Evolutionary conservation across 2,113 vertebrate genomes (phyloP).

Genomic region (Lepidothrix coronata): DNA sequence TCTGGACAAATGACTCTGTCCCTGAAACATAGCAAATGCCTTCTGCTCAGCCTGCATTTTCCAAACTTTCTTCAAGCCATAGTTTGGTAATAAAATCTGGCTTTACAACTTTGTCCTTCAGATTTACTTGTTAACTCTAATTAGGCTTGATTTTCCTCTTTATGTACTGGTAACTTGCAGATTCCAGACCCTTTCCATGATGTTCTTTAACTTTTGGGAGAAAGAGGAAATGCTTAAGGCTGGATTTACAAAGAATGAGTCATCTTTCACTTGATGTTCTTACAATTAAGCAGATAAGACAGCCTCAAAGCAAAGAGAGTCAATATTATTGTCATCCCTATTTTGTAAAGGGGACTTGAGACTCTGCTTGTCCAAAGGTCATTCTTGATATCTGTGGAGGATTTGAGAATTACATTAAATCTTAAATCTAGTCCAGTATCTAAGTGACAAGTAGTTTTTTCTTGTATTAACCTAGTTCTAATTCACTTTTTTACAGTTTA

Average conservation of each 20-base stretch:
- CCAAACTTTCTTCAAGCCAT: background rate
- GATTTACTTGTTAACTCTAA: background rate
- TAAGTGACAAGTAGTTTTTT: background rate
- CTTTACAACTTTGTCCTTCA: background rate
- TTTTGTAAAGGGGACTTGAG: background rate
- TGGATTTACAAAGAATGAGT: background rate
- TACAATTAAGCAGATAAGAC: background rate
- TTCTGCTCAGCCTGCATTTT: background rate
- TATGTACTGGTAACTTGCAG: background rate
- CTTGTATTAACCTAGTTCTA: background rate
- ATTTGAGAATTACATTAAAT: background rate
- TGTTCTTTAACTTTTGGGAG: background rate
- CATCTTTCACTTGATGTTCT: background rate
- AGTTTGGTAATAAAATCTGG: background rate
- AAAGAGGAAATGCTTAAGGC: background rate
- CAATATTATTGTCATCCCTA: background rate
- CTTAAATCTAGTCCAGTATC: background rate
- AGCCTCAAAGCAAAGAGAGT: background rate
- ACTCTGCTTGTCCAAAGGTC: background rate
- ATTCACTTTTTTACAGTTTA: background rate
- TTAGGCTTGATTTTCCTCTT: background rate
- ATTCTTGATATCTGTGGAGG: background rate
- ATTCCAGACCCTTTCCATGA: background rate
- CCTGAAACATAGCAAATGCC: background rate
- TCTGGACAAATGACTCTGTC: background rate